phyloP scores from a whole-genome alignment of 2,888 invertebrate genomes.

The Cynaeus angustus region DNA sequence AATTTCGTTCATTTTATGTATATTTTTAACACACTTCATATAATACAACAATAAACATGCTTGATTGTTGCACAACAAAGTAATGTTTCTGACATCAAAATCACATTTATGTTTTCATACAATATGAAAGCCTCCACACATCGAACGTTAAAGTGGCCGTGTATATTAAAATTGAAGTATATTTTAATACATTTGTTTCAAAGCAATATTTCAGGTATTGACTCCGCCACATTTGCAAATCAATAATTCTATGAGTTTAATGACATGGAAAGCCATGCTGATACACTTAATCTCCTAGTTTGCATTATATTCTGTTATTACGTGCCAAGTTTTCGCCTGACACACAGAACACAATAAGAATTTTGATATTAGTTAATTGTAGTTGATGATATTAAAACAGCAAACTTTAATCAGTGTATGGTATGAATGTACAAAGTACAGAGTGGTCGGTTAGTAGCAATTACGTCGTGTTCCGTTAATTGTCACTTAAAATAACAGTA shows the following conservation, averaged over 20 bases:
- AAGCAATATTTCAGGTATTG: conserved; percentile 1
- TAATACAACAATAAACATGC: no score
- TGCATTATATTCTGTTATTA: conserved; percentile 2
- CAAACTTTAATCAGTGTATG: no score
- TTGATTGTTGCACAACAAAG: neutral
- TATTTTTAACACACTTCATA: neutral
- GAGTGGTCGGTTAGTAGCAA: no score
- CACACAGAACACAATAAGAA: no score
- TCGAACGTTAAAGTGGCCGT: neutral
- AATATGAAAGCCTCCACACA: neutral
- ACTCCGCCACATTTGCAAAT: conserved; percentile 4
- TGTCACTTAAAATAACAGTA: neutral
- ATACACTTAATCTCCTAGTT: conserved; percentile 20
- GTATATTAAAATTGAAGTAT: neutral
- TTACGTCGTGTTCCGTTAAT: no score
- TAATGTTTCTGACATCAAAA: neutral
- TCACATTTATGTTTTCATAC: neutral
- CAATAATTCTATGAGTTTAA: conserved; percentile 25
- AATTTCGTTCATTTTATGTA: no score
- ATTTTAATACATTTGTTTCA: conserved; percentile 7
- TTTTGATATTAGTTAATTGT: no score
- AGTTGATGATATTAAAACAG: no score
- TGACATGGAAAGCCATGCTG: conserved; percentile 8
- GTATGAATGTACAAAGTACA: no score
- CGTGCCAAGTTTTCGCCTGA: neutral